Evolutionary conservation across 2,888 invertebrate species (phyloP), one percentile per base, ranked within the genome.

Genomic region (Ichneumoninae sp.): DNA sequence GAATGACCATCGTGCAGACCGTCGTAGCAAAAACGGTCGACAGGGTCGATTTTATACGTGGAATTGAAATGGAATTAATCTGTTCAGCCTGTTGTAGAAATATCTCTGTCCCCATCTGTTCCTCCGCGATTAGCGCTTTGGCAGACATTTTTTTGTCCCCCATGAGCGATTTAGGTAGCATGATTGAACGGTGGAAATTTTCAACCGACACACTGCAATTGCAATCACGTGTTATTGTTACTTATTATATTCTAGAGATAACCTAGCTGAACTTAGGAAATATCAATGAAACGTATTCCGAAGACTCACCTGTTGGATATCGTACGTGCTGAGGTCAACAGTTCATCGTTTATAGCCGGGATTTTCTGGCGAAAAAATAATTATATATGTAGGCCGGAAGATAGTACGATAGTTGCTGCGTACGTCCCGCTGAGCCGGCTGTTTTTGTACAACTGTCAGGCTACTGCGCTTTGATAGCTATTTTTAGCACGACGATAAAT

Each of bases 401-500:
- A 33, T 60, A 4, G 60, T 13, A 30, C 3, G 22, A 22, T 30
- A 6, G 60, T 26, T 60, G 22, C 10, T 60, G 60, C 40, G 10
- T 10, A 60, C 30, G 60, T 60, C 60, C 26, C 13, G 60, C 30
- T 13, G 26, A 60, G 16, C 60, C 30, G 60, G 30, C 26, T 16
- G 5, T 26, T 60, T 30, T 60, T 13, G 8, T 1, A 30, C 6
- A 1, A 26, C 22, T 60, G 22, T 0, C 4, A 5, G 8, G 26
- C 16, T 10, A 30, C 16, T 26, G 30, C 30, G 26, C 30, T 16
- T 16, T 1, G 2, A 60, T 13, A 22, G 30, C 30, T 60, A 60
- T 60, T 60, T 60, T 60, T 60, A 60, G 26, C 60, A 60, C 60
- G 60, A 52, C 8, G 60, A 60, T 60, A 60, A 60, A 26, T 60